A percentile compares a stretch with the other conserved stretches of the same genome.
Conservation (phyloP, 2,888 invertebrate genomes). For the Synergus umbraculus region DNA sequence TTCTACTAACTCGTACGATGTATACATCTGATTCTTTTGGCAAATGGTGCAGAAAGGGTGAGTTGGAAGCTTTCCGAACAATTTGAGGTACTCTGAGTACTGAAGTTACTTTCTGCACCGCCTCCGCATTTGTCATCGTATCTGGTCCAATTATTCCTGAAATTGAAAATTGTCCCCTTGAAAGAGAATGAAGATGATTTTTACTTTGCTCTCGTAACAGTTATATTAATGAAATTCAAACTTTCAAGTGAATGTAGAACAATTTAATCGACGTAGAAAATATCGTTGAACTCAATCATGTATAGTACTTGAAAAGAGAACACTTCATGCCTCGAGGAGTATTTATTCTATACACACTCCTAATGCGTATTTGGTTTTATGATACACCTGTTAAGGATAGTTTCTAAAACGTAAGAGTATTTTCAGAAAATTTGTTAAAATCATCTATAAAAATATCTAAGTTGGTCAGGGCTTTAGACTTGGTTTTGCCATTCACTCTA, state of each 20-base stretch:
- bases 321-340: conserved; percentile 18
- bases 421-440: conserved; percentile 38
- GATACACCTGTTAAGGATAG: conserved; percentile 12
- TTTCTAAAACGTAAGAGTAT: neutral
- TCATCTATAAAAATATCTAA: conserved; percentile 39
- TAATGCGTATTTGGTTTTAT: conserved; percentile 37
- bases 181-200: neutral
- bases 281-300: conserved; percentile 1
- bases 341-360: neutral
- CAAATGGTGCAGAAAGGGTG: conserved; percentile 69
- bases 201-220: neutral
- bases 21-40: conserved; percentile 68
- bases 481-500: conserved; percentile 41
- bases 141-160: conserved; percentile 76
- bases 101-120: conserved; percentile 74
- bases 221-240: neutral
- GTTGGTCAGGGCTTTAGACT: conserved; percentile 43
- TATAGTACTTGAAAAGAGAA: conserved; percentile 17
- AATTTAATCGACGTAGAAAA: neutral
- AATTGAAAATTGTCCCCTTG: conserved; percentile 37
- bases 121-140: conserved; percentile 68
- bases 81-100: conserved; percentile 74
- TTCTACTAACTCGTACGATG: conserved; percentile 64
- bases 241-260: neutral
- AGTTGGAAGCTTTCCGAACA: conserved; percentile 65